Percentiles rank a stretch among this genome's conserved stretches.
phyloP scores from a whole-genome alignment of 2,888 invertebrate genomes.

The Ennomos quercinarius region DNA sequence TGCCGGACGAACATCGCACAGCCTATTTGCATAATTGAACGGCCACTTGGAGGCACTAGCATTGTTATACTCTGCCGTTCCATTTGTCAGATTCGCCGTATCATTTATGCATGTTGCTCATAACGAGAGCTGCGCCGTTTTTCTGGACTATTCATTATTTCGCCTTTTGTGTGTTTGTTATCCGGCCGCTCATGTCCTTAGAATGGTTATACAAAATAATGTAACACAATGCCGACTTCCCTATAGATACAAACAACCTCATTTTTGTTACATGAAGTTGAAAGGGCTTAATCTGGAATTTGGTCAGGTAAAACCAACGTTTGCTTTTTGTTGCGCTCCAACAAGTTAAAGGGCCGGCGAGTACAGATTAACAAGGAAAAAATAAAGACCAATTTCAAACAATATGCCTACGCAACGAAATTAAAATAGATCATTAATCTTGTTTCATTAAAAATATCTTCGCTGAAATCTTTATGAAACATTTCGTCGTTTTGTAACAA shows the following conservation, averaged over 20 bases:
- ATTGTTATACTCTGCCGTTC: conserved; percentile 84
- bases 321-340: conserved; percentile 61
- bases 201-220: conserved; percentile 65
- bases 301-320: conserved; percentile 74
- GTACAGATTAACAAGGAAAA: conserved; percentile 18
- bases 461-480: conserved; percentile 22
- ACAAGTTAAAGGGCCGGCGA: conserved; percentile 46
- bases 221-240: conserved; percentile 64
- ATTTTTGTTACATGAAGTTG: conserved; percentile 73
- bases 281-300: conserved; percentile 74
- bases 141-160: conserved; percentile 83
- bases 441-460: conserved; percentile 26
- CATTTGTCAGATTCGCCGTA: conserved; percentile 84
- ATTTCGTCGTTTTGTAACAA: conserved; percentile 29
- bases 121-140: conserved; percentile 79
- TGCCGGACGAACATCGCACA: conserved; percentile 77
- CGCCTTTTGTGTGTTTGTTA: conserved; percentile 77
- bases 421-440: conserved; percentile 22
- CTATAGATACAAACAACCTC: conserved; percentile 71
- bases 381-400: conserved; percentile 25
- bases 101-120: conserved; percentile 84
- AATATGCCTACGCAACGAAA: conserved; percentile 9
- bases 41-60: conserved; percentile 82
- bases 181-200: conserved; percentile 67
- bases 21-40: conserved; percentile 86